Conservation (phyloP, 2,888 invertebrate genomes). For the Sphaerophoria rueppellii region DNA sequence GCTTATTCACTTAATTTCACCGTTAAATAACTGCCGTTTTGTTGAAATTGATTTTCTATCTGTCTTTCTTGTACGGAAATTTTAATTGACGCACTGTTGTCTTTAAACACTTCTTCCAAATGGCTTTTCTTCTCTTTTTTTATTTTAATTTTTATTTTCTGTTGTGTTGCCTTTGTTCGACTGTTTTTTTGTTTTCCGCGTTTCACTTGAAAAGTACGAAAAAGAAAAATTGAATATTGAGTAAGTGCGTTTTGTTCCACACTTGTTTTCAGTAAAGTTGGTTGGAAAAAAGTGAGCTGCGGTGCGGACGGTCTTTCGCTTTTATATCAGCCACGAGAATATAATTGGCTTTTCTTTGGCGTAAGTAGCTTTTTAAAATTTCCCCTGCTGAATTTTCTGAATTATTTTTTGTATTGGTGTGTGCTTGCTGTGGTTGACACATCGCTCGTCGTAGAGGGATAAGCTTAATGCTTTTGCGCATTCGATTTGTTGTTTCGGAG, state of each 20-base stretch:
- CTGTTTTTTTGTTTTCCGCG: conserved; percentile 45
- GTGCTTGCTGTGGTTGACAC: background rate
- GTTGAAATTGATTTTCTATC: conserved; percentile 65
- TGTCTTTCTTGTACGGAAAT: conserved; percentile 51
- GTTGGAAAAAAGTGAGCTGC: conserved; percentile 81
- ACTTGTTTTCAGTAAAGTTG: conserved; percentile 78
- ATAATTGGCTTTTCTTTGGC: background rate
- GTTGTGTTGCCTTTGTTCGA: conserved; percentile 29
- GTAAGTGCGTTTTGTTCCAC: conserved; percentile 54
- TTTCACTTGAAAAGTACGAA: conserved; percentile 46
- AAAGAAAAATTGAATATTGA: background rate
- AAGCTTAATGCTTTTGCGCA: conserved; percentile 55
- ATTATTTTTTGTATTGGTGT: conserved; percentile 39
- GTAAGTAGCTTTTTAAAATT: conserved; percentile 50
- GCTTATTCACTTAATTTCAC: conserved; percentile 46
- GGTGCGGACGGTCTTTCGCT: conserved; percentile 56
- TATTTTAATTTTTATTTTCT: conserved; percentile 22
- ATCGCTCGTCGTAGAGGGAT: background rate
- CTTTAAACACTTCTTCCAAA: conserved; percentile 44
- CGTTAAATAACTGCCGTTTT: conserved; percentile 69
- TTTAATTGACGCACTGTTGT: conserved; percentile 47
- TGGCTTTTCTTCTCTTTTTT: conserved; percentile 16
- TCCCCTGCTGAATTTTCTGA: conserved; percentile 57
- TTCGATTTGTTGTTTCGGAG: conserved; percentile 32
- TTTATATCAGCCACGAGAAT: conserved; percentile 48